Base-by-base conservation (phyloP, 2,888 invertebrate species). In the Napeogenes sylphis region DNA sequence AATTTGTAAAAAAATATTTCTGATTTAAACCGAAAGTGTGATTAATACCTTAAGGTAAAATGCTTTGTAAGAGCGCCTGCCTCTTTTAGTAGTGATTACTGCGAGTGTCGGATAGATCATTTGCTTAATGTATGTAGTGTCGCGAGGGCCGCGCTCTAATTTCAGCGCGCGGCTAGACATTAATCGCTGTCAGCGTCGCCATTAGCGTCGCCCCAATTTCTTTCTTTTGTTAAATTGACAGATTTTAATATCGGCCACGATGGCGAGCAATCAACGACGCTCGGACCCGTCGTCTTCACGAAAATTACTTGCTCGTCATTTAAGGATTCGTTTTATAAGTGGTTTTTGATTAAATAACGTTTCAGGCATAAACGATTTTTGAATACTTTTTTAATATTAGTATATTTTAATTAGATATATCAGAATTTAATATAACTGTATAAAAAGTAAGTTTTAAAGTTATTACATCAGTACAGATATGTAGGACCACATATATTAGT, bases 171-270 rank as follows among this genome's bases (percentile, higher is more conserved):
- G 60, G 61, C 62, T 59, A 58, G 21, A 61, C 64, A 66, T 68
- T 63, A 66, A 61, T 67, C 68, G 68, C 60, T 57, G 67, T 65
- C 64, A 64, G 64, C 62, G 60, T 57, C 68, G 62, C 69, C 67
- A 67, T 70, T 67, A 69, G 66, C 56, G 64, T 56, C 62, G 69
- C 62, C 62, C 66, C 66, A 68, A 67, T 67, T 70, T 67, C 59
- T 60, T 63, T 67, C 61, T 68, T 66, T 67, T 70, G 68, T 64
- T 66, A 56, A 64, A 65, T 69, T 69, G 67, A 67, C 69, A 69
- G 65, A 64, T 67, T 69, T 64, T 66, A 68, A 66, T 66, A 65
- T 66, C 62, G 51, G 55, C 54, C 54, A 54, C 59, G 66, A 63
- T 56, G 45, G 62, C 59, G 57, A 57, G 64, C 46, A 55, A 42